phyloP scores from a whole-genome alignment of 2,113 vertebrate genomes.

The Heliornis fulica region DNA sequence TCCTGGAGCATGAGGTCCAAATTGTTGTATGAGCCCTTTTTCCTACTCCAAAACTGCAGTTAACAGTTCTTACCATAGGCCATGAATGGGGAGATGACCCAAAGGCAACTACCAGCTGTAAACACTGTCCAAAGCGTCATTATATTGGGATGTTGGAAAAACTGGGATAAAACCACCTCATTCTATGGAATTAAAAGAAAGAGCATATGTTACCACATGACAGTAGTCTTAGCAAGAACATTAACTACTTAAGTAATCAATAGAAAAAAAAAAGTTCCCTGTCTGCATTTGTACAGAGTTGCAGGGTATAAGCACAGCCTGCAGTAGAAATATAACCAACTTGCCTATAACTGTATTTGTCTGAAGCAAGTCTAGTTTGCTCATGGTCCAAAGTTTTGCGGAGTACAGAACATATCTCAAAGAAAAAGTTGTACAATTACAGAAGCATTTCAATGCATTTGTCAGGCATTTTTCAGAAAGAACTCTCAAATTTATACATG shows the following conservation, averaged over 20 bases:
- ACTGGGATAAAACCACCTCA: constrained; percentile 87
- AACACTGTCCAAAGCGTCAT: constrained; percentile 92
- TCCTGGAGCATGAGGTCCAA: background rate
- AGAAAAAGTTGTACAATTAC: background rate
- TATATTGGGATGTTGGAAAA: constrained; percentile 90
- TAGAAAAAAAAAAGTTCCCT: background rate
- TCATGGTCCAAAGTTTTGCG: background rate
- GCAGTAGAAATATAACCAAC: background rate
- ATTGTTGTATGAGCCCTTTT: background rate
- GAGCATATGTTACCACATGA: background rate
- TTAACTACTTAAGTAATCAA: background rate
- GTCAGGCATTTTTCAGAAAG: background rate
- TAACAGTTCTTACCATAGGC: constrained; percentile 85
- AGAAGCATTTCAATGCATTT: background rate
- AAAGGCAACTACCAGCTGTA: constrained; percentile 91
- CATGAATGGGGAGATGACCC: constrained; percentile 95
- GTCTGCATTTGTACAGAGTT: background rate
- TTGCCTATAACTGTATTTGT: background rate
- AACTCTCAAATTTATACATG: background rate
- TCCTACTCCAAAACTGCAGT: background rate
- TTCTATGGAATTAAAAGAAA: constrained; percentile 79
- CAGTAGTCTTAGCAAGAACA: background rate
- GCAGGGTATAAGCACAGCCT: background rate
- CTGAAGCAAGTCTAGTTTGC: background rate
- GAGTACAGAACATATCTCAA: background rate